Base-by-base conservation (phyloP, 2,888 invertebrate species). In the Neria commutata region DNA sequence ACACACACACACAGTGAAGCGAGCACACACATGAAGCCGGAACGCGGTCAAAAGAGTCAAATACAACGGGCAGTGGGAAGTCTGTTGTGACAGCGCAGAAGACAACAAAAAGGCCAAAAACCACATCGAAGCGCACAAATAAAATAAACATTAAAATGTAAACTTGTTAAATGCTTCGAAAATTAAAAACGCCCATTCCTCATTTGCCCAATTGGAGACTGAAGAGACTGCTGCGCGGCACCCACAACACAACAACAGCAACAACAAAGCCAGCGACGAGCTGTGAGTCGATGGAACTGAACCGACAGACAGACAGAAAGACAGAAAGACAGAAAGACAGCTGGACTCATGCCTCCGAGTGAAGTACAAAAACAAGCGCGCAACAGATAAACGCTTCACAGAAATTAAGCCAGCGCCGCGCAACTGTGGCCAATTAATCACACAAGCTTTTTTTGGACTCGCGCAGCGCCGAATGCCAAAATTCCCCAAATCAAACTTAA, bases 1-100 rank as follows among this genome's bases (percentile, higher is more conserved):
- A 58, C 54, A n/a, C n/a, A n/a, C n/a, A n/a, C n/a, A n/a, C n/a
- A n/a, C n/a, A n/a, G n/a, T n/a, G n/a, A n/a, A n/a, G n/a, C n/a
- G n/a, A n/a, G n/a, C n/a, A n/a, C n/a, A n/a, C n/a, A 58, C 49
- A 58, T 58, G 53, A 58, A 53, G 33, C 49, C 34, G 45, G n/a
- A 58, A 37, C 10, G 54, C 58, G 49, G 58, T 54, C 58, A 54
- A 25, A 58, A n/a, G 37, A 58, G 58, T 45, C 58, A 58, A 50
- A 58, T 46, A 54, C n/a, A 50, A n/a, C n/a, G 54, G 25, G 42
- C 14, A 42, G 42, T 42, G 42, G 42, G 42, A 42, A 42, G 42
- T 42, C 14, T 42, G 42, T 42, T 42, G 21, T 42, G 42, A 42
- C 42, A 42, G 42, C 42, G n/a, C 4, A 37, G 37, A 37, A 37